A percentile compares a stretch with the other conserved stretches of the same genome.
Conservation (phyloP, 2,113 vertebrate genomes). For the Candoia aspera region DNA sequence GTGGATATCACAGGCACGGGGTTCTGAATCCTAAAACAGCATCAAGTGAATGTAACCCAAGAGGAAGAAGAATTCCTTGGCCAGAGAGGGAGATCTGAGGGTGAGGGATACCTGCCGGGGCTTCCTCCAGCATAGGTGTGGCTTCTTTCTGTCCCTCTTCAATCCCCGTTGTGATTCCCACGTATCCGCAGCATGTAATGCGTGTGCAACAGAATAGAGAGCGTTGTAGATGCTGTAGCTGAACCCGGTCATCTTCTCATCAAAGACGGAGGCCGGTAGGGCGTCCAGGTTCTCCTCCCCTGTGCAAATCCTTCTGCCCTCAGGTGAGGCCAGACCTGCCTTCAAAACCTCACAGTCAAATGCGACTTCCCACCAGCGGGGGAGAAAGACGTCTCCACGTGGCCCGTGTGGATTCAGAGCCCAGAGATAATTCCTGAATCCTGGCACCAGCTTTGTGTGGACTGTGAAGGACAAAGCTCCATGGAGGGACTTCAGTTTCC, state of each 20-base stretch:
- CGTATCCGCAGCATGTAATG: not conserved
- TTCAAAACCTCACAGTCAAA: not conserved
- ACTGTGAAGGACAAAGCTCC: not conserved
- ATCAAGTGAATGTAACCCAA: not conserved
- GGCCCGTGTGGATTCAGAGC: not conserved
- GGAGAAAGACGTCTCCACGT: constrained; percentile 10
- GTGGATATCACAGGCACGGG: not conserved
- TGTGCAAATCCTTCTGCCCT: not conserved
- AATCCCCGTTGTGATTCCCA: not conserved
- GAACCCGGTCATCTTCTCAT: not conserved
- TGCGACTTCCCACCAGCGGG: not conserved
- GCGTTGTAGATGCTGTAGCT: not conserved
- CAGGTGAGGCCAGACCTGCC: not conserved
- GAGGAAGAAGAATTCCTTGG: too few species aligned
- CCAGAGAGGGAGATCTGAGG: not conserved
- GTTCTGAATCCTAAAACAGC: not conserved
- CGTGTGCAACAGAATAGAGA: not conserved
- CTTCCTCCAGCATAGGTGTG: not conserved
- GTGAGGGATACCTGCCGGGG: not conserved
- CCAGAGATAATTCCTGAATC: constrained; percentile 12
- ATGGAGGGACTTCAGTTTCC: not conserved
- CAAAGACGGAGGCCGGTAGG: not conserved
- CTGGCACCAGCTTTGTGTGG: not conserved
- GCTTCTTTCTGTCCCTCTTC: not conserved
- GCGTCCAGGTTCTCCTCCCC: not conserved